A percentile compares a stretch with the other conserved stretches of the same genome.
Evolutionary conservation across 1,140 invertebrate genomes (phyloP).

Genomic region (Calliopsis andreniformis): DNA sequence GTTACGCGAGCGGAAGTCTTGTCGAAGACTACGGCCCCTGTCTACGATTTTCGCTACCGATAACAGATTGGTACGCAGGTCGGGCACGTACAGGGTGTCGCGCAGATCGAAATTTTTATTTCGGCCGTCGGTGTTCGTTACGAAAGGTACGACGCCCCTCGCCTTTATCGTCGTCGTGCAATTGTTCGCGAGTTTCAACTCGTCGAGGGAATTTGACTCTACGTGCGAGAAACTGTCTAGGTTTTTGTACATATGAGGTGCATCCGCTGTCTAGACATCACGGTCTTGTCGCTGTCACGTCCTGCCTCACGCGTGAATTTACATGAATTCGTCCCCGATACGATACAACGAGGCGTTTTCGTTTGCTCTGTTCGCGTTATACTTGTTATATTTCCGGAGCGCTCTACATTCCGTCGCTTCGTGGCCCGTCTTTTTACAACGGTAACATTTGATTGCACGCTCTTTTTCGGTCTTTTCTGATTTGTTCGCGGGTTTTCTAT

Average conservation of each 20-base stretch:
- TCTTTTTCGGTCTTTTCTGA: too few species aligned
- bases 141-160: not conserved
- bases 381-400: too few species aligned
- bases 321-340: too few species aligned
- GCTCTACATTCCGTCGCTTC: too few species aligned
- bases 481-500: not conserved
- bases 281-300: too few species aligned
- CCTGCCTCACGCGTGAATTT: too few species aligned
- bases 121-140: not conserved
- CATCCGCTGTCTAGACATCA: too few species aligned
- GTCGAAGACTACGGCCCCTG: slow-evolving; percentile 28
- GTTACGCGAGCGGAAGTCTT: not conserved
- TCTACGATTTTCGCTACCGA: slow-evolving; percentile 47
- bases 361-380: too few species aligned
- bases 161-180: not conserved
- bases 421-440: too few species aligned
- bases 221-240: not conserved
- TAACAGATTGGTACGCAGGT: slow-evolving; percentile 17
- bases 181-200: not conserved
- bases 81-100: not conserved
- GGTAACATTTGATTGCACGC: too few species aligned
- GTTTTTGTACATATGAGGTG: not conserved
- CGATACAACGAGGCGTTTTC: too few species aligned
- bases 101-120: not conserved
- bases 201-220: not conserved